Conservation (phyloP, 2,888 invertebrate genomes). For the Globia sparganii region DNA sequence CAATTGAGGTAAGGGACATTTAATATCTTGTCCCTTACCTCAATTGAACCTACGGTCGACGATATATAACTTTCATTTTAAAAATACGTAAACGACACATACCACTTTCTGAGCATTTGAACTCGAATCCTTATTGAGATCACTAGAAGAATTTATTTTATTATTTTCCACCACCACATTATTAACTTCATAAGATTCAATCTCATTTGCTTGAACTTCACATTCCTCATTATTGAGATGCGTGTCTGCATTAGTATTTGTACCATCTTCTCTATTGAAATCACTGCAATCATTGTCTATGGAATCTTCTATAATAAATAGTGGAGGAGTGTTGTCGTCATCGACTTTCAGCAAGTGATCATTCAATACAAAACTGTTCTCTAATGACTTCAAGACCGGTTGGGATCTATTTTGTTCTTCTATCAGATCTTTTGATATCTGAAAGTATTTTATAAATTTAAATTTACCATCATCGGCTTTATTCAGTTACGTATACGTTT, state of each 20-base stretch:
- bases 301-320: neutral
- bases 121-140: neutral
- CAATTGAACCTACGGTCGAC: too few species aligned
- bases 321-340: neutral
- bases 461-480: neutral
- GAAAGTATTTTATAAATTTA: neutral
- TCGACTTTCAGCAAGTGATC: neutral
- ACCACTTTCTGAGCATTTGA: neutral
- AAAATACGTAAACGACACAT: too few species aligned
- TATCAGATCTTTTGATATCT: constrained; percentile 14
- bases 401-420: neutral
- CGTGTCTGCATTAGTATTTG: neutral
- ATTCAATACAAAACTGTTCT: neutral
- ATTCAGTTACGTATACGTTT: neutral
- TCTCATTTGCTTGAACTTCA: neutral
- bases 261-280: neutral
- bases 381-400: constrained; percentile 1
- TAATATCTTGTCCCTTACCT: too few species aligned
- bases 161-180: neutral
- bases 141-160: neutral
- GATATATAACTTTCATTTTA: too few species aligned
- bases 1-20: too few species aligned
- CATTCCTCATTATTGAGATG: neutral
- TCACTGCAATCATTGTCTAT: neutral
- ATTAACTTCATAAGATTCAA: neutral